phyloP scores from a whole-genome alignment of 2,113 vertebrate genomes.

The Aviceda subcristata region DNA sequence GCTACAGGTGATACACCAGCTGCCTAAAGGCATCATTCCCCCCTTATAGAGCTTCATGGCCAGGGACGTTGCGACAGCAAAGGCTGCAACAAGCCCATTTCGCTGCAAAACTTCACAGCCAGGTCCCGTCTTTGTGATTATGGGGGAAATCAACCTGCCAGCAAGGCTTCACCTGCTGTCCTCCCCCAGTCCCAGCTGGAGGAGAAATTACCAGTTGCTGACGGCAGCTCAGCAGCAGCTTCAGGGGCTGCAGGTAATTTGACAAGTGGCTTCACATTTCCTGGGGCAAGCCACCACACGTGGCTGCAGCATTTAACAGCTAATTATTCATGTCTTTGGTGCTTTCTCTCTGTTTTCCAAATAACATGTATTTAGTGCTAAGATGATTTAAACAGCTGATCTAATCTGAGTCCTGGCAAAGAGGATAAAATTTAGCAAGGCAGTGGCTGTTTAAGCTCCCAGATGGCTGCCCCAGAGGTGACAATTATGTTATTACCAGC shows the following conservation, averaged over 20 bases:
- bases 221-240: neutral
- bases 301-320: neutral
- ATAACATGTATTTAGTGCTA: neutral
- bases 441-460: neutral
- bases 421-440: neutral
- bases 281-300: neutral
- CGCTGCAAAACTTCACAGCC: neutral
- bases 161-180: fast-evolving
- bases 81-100: neutral
- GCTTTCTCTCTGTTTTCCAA: neutral
- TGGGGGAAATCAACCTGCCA: neutral
- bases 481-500: neutral
- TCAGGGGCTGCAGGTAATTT: neutral
- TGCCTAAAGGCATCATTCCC: neutral
- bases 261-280: neutral
- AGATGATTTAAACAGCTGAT: constrained; percentile 22
- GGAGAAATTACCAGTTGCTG: neutral
- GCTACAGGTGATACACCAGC: neutral
- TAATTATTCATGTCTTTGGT: neutral
- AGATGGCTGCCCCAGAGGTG: constrained; percentile 14
- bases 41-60: neutral
- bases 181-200: neutral
- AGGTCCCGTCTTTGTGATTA: fast-evolving
- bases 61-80: neutral
- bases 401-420: constrained; percentile 13